A percentile compares a stretch with the other conserved stretches of the same genome.
These are phyloP conservation scores for Trachymyrmex septentrionalis DNA, from an alignment of 1,140 invertebrate genomes.

Conservation along the genomic window DNA sequence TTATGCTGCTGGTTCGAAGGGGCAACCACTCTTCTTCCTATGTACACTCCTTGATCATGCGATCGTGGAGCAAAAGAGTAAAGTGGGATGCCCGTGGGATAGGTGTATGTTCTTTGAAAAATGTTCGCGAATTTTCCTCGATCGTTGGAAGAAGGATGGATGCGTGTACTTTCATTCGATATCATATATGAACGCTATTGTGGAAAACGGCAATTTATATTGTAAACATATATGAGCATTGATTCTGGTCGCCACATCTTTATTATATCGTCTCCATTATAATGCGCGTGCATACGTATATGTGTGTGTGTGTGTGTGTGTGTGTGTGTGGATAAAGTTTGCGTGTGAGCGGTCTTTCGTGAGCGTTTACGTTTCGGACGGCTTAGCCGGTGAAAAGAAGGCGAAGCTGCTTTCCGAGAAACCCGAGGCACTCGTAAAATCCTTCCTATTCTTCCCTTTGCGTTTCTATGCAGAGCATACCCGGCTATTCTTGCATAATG, in stretches of 20 bases:
- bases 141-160: not conserved
- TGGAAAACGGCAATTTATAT: slow-evolving; percentile 38
- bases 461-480: slow-evolving; percentile 37
- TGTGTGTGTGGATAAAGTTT: not conserved
- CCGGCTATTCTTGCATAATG: slow-evolving; percentile 50
- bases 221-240: slow-evolving; percentile 7
- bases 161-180: not conserved
- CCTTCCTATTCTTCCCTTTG: slow-evolving; percentile 34
- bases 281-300: not conserved
- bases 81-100: slow-evolving; percentile 37
- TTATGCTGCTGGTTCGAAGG: slow-evolving; percentile 65
- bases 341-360: slow-evolving; percentile 12
- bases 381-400: slow-evolving; percentile 16
- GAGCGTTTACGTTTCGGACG: slow-evolving; percentile 52
- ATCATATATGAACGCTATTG: not conserved
- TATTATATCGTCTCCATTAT: not conserved
- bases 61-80: slow-evolving; percentile 37
- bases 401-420: slow-evolving; percentile 15
- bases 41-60: slow-evolving; percentile 30
- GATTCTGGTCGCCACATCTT: slow-evolving; percentile 10
- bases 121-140: slow-evolving; percentile 16
- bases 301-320: too few species aligned
- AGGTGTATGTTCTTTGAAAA: slow-evolving; percentile 25
- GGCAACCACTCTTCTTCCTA: slow-evolving; percentile 24
- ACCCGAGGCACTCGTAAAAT: slow-evolving; percentile 35